Percentiles rank a stretch among this genome's conserved stretches.
phyloP scores from a whole-genome alignment of 2,113 vertebrate genomes.

The Montifringilla adamsi region DNA sequence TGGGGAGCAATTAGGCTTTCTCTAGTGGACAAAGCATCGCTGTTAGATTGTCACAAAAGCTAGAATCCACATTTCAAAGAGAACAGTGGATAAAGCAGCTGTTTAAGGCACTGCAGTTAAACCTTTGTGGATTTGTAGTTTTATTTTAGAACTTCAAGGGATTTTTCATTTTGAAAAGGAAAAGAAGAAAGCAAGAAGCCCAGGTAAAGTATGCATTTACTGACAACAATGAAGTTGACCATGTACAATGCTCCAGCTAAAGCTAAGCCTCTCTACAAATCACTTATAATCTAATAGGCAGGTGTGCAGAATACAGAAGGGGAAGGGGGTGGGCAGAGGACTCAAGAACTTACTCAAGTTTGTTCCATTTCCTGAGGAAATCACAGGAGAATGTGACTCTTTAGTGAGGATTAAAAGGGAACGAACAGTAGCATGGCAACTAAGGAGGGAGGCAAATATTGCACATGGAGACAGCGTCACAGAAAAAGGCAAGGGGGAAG shows the following conservation, averaged over 20 bases:
- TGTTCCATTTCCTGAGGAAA: constrained; percentile 57
- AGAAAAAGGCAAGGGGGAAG: background rate
- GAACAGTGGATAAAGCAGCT: constrained; percentile 17
- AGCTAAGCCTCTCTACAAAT: constrained; percentile 38
- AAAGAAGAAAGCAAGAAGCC: constrained; percentile 46
- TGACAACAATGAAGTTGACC: constrained; percentile 20
- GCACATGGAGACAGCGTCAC: background rate
- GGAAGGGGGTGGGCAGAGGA: background rate
- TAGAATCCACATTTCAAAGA: constrained; percentile 12
- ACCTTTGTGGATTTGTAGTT: constrained; percentile 35
- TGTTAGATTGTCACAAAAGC: background rate
- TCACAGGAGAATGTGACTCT: background rate
- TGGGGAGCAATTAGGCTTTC: constrained; percentile 63
- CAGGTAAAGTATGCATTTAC: constrained; percentile 11
- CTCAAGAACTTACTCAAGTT: constrained; percentile 22
- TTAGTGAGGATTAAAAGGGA: background rate
- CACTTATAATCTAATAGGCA: constrained; percentile 39
- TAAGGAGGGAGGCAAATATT: background rate
- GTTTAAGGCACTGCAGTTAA: constrained; percentile 8
- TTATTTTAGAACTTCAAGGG: constrained; percentile 45
- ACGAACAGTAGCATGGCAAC: background rate
- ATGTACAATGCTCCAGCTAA: background rate
- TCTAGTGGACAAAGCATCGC: constrained; percentile 21
- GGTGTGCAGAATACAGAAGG: background rate
- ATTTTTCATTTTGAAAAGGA: constrained; percentile 47